phyloP scores from a whole-genome alignment of 2,113 vertebrate genomes.

The Benitochromis conjunctus region DNA sequence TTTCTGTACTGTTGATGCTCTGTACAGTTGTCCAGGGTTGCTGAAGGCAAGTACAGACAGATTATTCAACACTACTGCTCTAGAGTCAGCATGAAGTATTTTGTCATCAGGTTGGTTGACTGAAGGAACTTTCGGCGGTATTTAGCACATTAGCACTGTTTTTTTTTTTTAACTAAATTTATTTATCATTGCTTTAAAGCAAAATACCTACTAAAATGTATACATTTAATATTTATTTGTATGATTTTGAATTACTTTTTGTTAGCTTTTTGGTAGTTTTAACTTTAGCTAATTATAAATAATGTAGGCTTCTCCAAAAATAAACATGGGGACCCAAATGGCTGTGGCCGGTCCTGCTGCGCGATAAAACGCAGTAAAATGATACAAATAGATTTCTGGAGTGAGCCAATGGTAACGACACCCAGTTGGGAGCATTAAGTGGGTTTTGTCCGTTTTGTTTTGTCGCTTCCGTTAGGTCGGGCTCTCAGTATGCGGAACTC shows the following conservation, averaged over 20 bases:
- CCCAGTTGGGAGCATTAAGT: background rate
- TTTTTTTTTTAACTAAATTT: background rate
- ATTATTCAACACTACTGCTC: background rate
- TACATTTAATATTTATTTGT: background rate
- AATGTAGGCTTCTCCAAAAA: background rate
- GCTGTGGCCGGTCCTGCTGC: background rate
- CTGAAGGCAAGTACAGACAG: background rate
- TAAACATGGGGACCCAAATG: background rate
- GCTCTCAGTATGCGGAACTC: constrained; percentile 67
- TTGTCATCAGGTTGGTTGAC: background rate
- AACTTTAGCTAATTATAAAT: background rate
- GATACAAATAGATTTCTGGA: background rate
- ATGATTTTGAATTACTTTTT: background rate
- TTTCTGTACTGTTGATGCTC: background rate
- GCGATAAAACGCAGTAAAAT: background rate
- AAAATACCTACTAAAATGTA: background rate
- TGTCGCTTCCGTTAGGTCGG: background rate
- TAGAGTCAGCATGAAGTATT: background rate
- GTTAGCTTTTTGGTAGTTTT: background rate
- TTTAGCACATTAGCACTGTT: background rate
- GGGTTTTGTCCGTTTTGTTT: background rate
- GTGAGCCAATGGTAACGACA: background rate
- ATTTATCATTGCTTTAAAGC: background rate
- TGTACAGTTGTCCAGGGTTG: background rate
- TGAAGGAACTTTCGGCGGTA: background rate